Conservation (phyloP, 2,797 vertebrate genomes). For the Oreochromis grahami region DNA sequence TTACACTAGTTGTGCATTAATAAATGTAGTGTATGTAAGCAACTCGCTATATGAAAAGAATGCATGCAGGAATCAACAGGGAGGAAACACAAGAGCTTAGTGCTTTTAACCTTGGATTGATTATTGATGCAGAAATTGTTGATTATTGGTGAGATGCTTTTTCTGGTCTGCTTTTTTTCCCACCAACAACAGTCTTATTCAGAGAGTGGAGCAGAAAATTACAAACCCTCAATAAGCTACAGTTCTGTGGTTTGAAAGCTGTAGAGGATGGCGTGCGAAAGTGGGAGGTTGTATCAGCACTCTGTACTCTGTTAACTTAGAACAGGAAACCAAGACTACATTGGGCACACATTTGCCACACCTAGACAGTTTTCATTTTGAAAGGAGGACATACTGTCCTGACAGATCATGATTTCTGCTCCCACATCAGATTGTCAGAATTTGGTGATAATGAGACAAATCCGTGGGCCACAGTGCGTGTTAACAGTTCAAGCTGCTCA, state of each 20-base stretch:
- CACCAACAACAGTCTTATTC: rapidly evolving
- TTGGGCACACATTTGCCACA: neutral
- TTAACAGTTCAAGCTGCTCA: neutral
- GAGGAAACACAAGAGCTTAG: neutral
- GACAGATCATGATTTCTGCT: neutral
- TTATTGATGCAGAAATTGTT: neutral
- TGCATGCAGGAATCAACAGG: neutral
- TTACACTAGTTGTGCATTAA: too few species aligned
- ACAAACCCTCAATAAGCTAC: neutral
- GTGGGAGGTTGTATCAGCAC: rapidly evolving
- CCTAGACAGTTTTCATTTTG: neutral
- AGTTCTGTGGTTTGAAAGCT: neutral
- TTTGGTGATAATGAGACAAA: neutral
- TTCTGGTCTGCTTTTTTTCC: neutral
- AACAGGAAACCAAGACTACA: neutral
- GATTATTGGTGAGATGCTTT: neutral
- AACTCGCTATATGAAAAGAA: neutral
- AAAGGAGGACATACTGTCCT: neutral
- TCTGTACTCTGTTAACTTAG: neutral
- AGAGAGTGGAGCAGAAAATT: neutral
- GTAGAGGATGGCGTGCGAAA: neutral
- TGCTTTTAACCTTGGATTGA: neutral
- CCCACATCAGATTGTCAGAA: neutral
- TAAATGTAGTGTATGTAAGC: neutral
- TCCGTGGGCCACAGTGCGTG: rapidly evolving